phyloP scores from a whole-genome alignment of 2,113 vertebrate species.

The Piaya cayana region DNA sequence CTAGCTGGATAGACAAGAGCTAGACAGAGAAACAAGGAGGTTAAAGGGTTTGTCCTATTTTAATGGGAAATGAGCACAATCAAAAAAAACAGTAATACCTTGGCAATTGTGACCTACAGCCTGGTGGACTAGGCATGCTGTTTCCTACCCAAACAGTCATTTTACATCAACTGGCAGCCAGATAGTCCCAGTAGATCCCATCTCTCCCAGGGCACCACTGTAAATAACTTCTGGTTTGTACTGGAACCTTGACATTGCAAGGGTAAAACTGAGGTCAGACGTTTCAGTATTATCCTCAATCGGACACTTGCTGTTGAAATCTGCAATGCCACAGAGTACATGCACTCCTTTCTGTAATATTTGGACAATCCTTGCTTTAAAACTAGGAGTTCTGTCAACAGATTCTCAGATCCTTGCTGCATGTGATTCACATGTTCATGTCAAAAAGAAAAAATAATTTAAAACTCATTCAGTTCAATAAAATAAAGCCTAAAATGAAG shows the following conservation, averaged over 20 bases:
- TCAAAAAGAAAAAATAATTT: background rate
- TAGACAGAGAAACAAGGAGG: background rate
- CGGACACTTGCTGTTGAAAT: background rate
- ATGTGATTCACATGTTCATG: background rate
- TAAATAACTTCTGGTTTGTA: conserved; percentile 15
- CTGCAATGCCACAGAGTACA: background rate
- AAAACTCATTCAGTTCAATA: background rate
- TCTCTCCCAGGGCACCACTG: background rate
- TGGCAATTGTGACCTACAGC: conserved; percentile 17
- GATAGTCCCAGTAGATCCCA: background rate
- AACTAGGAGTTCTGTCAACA: background rate
- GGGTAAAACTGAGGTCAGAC: conserved; percentile 31
- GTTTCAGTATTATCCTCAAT: background rate
- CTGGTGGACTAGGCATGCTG: background rate
- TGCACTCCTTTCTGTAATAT: background rate
- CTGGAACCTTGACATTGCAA: background rate
- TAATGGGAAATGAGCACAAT: background rate
- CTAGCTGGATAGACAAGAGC: background rate
- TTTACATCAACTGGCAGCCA: conserved; percentile 25
- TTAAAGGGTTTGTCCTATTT: background rate
- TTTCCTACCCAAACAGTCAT: background rate
- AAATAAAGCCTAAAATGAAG: background rate
- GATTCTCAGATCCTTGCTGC: background rate
- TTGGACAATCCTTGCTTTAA: background rate
- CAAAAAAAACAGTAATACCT: background rate